Conservation (phyloP, 2,888 invertebrate species). For the Herminia tarsipennalis region DNA sequence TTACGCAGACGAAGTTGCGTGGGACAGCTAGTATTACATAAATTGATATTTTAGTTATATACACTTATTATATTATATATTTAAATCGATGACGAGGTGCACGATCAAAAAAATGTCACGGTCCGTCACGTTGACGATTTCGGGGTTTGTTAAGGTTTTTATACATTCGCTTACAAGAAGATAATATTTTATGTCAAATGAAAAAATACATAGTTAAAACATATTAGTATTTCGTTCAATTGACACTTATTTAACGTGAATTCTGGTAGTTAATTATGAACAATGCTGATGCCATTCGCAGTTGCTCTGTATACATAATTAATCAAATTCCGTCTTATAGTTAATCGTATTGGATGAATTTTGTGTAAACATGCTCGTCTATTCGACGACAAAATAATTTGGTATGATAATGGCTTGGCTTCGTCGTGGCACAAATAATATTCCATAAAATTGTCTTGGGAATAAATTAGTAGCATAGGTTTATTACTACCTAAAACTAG, state of each 20-base stretch:
- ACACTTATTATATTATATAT: no score
- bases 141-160: no score
- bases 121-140: no score
- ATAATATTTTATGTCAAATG: not conserved
- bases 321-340: conserved; percentile 21
- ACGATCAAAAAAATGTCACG: no score
- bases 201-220: not conserved
- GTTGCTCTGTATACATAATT: conserved; percentile 29
- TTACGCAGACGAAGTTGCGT: no score
- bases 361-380: conserved; percentile 6
- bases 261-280: conserved; percentile 33
- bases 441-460: not conserved
- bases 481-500: no score
- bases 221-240: not conserved
- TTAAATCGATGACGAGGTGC: no score
- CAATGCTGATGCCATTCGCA: conserved; percentile 25
- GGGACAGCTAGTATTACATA: no score
- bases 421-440: not conserved
- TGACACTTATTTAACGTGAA: conserved; percentile 5
- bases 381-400: conserved; percentile 1
- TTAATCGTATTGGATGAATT: conserved; percentile 13
- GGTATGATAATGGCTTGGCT: not conserved
- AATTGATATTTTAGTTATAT: no score
- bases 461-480: no score
- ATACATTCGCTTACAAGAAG: no score